phyloP scores from a whole-genome alignment of 1,140 invertebrate genomes.

The Trissolcus basalis region DNA sequence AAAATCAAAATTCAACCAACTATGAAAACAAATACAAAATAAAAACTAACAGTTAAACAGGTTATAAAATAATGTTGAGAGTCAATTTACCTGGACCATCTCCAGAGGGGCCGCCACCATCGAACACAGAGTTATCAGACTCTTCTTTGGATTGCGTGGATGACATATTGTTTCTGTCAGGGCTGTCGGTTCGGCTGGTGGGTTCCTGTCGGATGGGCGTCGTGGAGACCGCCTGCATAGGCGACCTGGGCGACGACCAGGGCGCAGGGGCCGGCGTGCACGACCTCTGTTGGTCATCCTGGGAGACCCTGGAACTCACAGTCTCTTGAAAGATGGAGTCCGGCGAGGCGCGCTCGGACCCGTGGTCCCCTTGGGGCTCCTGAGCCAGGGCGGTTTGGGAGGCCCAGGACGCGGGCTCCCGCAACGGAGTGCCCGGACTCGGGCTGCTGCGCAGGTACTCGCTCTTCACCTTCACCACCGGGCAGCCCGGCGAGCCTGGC shows the following conservation, averaged over 20 bases:
- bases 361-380: constrained; percentile 61
- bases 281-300: constrained; percentile 69
- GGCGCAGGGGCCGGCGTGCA: constrained; percentile 65
- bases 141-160: constrained; percentile 74
- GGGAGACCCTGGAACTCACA: constrained; percentile 66
- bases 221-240: constrained; percentile 68
- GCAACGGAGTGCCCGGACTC: constrained; percentile 68
- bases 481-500: constrained; percentile 81
- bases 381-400: constrained; percentile 42
- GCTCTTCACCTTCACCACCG: constrained; percentile 74
- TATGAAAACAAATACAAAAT: too few species aligned
- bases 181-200: constrained; percentile 68
- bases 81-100: constrained; percentile 49
- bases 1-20: too few species aligned
- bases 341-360: constrained; percentile 71
- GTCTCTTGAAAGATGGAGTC: constrained; percentile 73
- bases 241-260: constrained; percentile 72
- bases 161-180: constrained; percentile 68
- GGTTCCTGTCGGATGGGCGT: constrained; percentile 70
- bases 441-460: constrained; percentile 74
- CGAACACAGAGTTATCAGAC: constrained; percentile 77
- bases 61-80: background rate
- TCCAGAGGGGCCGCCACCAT: constrained; percentile 71
- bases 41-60: too few species aligned
- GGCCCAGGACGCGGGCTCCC: constrained; percentile 56